phyloP scores from a whole-genome alignment of 2,888 invertebrate species.

The Tyria jacobaeae region DNA sequence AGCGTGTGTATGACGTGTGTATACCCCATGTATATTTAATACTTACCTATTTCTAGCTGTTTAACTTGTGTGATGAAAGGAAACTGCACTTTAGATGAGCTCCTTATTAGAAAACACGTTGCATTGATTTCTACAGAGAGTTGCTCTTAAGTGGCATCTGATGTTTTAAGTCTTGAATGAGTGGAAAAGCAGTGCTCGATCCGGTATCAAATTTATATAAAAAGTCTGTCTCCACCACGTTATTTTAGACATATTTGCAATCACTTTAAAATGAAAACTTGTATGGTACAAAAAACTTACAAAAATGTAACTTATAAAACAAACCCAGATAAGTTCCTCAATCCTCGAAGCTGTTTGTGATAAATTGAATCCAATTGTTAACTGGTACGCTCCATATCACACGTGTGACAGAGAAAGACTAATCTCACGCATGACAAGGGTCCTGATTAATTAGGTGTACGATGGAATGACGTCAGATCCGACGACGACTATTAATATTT shows the following conservation, averaged over 20 bases:
- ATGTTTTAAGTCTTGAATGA: too few species aligned
- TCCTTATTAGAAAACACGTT: background rate
- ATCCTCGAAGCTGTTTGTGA: slow-evolving; percentile 28
- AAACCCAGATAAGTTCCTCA: background rate
- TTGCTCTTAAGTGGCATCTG: background rate
- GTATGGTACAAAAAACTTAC: too few species aligned
- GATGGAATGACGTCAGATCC: slow-evolving; percentile 43
- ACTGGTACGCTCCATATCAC: slow-evolving; percentile 40
- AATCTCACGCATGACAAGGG: slow-evolving; percentile 47
- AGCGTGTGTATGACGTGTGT: background rate
- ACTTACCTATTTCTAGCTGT: background rate
- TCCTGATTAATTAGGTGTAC: slow-evolving; percentile 49
- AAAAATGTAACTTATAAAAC: background rate
- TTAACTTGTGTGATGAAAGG: background rate
- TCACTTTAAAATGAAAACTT: too few species aligned
- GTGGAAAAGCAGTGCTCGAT: background rate
- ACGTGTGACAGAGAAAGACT: slow-evolving; percentile 45
- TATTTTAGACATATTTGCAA: too few species aligned
- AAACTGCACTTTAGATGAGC: background rate
- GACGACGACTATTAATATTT: slow-evolving; percentile 35
- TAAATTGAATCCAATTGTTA: slow-evolving; percentile 50
- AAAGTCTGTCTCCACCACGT: too few species aligned
- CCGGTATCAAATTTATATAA: background rate
- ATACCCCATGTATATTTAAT: background rate
- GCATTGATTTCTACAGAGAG: background rate